These are phyloP conservation scores for Ligdia adustata DNA, from an alignment of 2,888 invertebrate species.

Conservation along the genomic window DNA sequence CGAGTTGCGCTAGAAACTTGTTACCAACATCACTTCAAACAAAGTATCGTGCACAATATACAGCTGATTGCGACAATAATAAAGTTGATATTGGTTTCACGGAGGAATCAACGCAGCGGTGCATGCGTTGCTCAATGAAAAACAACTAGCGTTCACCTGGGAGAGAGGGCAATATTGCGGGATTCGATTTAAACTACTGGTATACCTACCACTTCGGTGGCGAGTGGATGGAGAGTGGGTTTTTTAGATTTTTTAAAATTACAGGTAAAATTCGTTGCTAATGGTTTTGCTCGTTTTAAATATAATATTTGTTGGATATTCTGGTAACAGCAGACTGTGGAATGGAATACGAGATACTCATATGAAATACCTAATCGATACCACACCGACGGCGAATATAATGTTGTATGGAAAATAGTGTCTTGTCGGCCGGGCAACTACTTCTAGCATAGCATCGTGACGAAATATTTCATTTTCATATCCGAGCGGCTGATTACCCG, in stretches of 20 bases:
- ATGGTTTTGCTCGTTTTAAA: no score
- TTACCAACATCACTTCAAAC: constrained; percentile 12
- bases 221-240: constrained; percentile 25
- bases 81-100: constrained; percentile 55
- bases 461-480: constrained; percentile 33
- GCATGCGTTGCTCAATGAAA: constrained; percentile 64
- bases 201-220: constrained; percentile 14
- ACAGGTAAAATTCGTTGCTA: no score
- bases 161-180: constrained; percentile 63
- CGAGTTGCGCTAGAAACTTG: constrained; percentile 5
- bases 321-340: no score
- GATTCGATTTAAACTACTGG: constrained; percentile 74
- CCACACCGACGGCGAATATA: no score
- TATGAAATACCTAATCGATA: no score
- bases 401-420: no score
- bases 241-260: constrained; percentile 1
- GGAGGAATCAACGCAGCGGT: constrained; percentile 45
- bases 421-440: no score
- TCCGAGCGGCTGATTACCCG: constrained; percentile 19
- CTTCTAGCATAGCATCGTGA: not conserved
- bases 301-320: not conserved
- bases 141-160: constrained; percentile 61
- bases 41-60: constrained; percentile 4
- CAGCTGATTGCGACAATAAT: constrained; percentile 37
- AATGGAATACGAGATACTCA: no score